phyloP scores from a whole-genome alignment of 92 coral and sea anemone species.

The Phymanthus crucifer region DNA sequence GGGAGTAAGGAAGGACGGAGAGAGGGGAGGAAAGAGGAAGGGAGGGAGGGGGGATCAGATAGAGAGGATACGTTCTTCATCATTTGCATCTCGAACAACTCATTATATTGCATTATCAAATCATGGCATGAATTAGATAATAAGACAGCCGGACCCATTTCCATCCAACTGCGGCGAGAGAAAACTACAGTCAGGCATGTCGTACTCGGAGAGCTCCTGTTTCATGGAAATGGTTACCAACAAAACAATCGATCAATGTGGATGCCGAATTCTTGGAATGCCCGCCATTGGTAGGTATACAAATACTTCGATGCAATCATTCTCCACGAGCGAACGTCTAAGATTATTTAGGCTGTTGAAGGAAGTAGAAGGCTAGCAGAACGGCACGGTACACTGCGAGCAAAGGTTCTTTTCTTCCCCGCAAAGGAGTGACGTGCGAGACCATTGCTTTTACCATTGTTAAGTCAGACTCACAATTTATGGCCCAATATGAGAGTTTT shows the following conservation, averaged over 20 bases:
- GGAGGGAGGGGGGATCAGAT: too few relatives aligned
- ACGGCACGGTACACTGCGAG: too few relatives aligned
- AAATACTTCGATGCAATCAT: not conserved
- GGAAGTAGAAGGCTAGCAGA: not conserved
- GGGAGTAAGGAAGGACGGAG: not conserved
- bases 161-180: constrained; percentile 23
- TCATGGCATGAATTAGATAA: not conserved
- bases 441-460: too few relatives aligned
- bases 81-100: too few relatives aligned
- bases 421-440: too few relatives aligned
- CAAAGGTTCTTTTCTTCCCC: too few relatives aligned
- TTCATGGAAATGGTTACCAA: not conserved
- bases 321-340: not conserved
- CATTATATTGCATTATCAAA: too few relatives aligned
- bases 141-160: constrained; percentile 3
- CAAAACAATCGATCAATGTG: not conserved
- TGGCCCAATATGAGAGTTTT: too few relatives aligned
- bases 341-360: not conserved
- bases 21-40: too few relatives aligned
- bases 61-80: too few relatives aligned
- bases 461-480: too few relatives aligned
- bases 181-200: not conserved
- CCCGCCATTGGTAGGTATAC: constrained; percentile 3
- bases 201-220: not conserved
- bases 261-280: constrained; percentile 17